Evolutionary conservation across 2,113 vertebrate species (phyloP).

Genomic region (Gorsachius goisagi): DNA sequence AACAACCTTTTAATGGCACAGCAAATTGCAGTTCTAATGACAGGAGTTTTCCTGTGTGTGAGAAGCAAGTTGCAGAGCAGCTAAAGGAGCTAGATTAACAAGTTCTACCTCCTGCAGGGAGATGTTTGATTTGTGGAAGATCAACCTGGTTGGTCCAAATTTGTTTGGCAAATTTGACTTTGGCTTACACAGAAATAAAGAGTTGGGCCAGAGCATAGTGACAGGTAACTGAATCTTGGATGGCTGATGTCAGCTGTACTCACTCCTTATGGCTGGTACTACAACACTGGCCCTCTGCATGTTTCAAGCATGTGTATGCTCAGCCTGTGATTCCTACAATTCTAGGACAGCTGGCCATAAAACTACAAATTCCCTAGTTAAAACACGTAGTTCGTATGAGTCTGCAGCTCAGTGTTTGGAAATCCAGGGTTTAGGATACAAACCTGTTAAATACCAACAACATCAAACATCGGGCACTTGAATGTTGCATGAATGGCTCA

Average conservation of each 20-base stretch:
- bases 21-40: not conserved
- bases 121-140: not conserved
- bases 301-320: not conserved
- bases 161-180: not conserved
- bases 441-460: not conserved
- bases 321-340: not conserved
- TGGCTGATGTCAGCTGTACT: not conserved
- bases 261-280: not conserved
- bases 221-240: not conserved
- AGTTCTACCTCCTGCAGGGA: not conserved
- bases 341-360: not conserved
- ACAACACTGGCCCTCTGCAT: too few species aligned
- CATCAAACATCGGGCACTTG: not conserved
- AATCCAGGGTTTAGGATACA: not conserved
- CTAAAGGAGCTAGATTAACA: not conserved
- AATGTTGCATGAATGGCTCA: not conserved
- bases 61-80: constrained; percentile 5
- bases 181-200: not conserved
- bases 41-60: not conserved
- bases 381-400: not conserved
- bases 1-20: not conserved
- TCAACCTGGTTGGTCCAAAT: not conserved
- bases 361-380: not conserved
- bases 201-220: not conserved
- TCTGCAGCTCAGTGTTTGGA: not conserved